These are phyloP conservation scores for Ptychochromis oligacanthus DNA, from an alignment of 2,113 vertebrate genomes.

Conservation along the genomic window DNA sequence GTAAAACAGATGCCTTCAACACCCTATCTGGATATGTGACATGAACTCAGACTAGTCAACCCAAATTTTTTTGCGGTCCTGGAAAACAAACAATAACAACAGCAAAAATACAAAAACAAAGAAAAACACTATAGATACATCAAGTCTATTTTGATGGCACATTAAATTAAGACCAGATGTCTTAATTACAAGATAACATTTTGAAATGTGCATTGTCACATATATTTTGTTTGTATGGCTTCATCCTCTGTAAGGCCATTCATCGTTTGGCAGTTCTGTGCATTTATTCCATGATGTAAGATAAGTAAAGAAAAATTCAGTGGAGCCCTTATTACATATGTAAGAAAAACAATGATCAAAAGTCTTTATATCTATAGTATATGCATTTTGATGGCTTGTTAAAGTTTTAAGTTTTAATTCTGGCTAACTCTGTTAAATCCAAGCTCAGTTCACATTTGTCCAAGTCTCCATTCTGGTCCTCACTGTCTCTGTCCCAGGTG, in stretches of 20 bases:
- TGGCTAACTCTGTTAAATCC: conserved; percentile 63
- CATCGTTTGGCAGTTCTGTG: conserved; percentile 53
- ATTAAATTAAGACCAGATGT: too few species aligned
- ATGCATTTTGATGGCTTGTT: conserved; percentile 42
- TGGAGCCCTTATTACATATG: conserved; percentile 6
- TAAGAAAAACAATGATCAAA: neutral
- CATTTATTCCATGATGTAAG: conserved; percentile 30
- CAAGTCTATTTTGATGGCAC: conserved; percentile 25
- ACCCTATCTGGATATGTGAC: conserved; percentile 30
- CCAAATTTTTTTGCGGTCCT: conserved; percentile 11
- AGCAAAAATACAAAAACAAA: neutral
- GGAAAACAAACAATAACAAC: neutral
- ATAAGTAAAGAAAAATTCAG: conserved; percentile 8
- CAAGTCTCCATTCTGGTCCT: conserved; percentile 51
- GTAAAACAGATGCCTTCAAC: conserved; percentile 13
- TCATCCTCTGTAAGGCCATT: conserved; percentile 34
- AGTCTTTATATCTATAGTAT: conserved; percentile 28
- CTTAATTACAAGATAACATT: conserved; percentile 23
- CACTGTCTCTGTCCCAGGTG: conserved; percentile 44
- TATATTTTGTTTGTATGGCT: conserved; percentile 55
- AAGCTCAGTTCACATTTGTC: conserved; percentile 65
- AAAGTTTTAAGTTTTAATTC: conserved; percentile 61
- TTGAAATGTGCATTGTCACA: conserved; percentile 26
- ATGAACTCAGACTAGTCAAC: conserved; percentile 18
- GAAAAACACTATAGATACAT: conserved; percentile 7